Base-by-base conservation (phyloP, 2,797 vertebrate species). In the Limosa lapponica region DNA sequence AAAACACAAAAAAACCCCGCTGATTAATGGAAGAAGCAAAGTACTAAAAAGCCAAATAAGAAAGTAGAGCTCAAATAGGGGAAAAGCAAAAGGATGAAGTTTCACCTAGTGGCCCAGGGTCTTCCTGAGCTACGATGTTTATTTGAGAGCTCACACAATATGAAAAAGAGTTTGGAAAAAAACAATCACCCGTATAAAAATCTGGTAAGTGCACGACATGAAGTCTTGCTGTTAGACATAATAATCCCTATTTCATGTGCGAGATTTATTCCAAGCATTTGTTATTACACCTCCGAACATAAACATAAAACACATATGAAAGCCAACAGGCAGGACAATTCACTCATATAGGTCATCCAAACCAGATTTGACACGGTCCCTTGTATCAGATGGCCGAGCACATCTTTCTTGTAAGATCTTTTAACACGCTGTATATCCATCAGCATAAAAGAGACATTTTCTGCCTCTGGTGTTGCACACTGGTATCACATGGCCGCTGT, bases 301-400 rank as follows among this genome's bases (percentile, higher is more conserved):
- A 80, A 96, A 87, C 74, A 82, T 43, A 82, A 87, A 93, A 78
- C 92, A 89, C 81, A 71, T 48, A 82, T 69, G 71, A 94, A 93
- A 93, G 81, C 71, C 82, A 96, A 87, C 78, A 93, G 61, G 90
- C 83, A 95, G 83, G 86, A 95, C 88, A 92, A 89, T 87, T 89
- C 81, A 65, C 74, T 95, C 54, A 2, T 20, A 61, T 14, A 74
- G 79, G 86, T 92, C 84, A 92, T 44, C 82, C 58, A 58, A 90
- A 84, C 20, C 65, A 82, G 62, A 52, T 89, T 57, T 93, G 88
- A 96, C 36, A 11, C 44, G 81, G 81, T 92, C 52, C 59, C 71
- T 90, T 52, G 58, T 91, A 92, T 92, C 89, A 95, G 87, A 84
- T 78, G 81, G 89, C 89, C 95, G 82, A 67, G 77, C 59, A 89